Evolutionary conservation across 2,113 vertebrate species (phyloP), one percentile per base, ranked within the genome.

Genomic region (Thalassoma bifasciatum): DNA sequence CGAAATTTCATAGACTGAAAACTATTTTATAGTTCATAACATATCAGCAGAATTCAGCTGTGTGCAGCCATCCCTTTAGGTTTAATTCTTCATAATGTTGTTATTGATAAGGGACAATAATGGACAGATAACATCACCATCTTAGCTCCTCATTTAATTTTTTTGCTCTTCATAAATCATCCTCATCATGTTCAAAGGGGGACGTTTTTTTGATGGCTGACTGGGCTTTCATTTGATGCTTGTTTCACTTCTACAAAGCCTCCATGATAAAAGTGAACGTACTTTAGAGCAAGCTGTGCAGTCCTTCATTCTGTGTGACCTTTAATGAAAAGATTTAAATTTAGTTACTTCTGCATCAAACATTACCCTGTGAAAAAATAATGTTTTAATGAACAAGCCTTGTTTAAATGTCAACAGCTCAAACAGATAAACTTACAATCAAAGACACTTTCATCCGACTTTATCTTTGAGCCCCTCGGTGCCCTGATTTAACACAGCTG

Each of bases 351-450:
- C 60, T 69, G 58, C 77, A 53, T 36, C 44, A 21, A 2, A 21
- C 60, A 49, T 56, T 76, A 54, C 62, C 50, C 76, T 66, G 53
- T 46, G 12, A 13, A 65, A 9, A 11, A 21, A 47, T 4, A 24
- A 66, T 46, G 42, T 81, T 59, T 72, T 78, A 78, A 82, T 49
- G 19, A 70, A 65, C 22, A 23, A 9, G n/a, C 52, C 51, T 26
- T 44, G 47, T 77, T 73, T 79, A 72, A 84, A 87, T 81, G 84
- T 86, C 82, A 89, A 36, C 65, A 17, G 9, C 50, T 70, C 19
- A 65, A 34, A 61, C 14, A 75, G 42, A 72, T 65, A 49, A 63
- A 69, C 66, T 81, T 85, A 56, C 30, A 75, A 77, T 82, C 69
- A 75, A 80, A 82, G 53, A 17, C 34, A 23, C 53, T 75, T 81